These are phyloP conservation scores for Drosophila lini DNA, from an alignment of 1,140 invertebrate genomes.

Conservation along the genomic window DNA sequence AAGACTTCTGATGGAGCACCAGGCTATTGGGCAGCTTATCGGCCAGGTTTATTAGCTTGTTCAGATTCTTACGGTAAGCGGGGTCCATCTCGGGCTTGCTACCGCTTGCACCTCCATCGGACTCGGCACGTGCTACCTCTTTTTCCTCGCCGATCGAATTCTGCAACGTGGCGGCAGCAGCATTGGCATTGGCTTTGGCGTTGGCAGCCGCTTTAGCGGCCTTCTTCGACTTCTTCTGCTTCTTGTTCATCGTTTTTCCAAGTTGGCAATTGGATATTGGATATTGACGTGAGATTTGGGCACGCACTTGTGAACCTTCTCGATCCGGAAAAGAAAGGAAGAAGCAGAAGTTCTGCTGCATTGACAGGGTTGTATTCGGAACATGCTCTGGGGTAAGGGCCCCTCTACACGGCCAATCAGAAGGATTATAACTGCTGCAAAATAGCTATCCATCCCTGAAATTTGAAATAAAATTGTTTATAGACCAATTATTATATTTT, in stretches of 20 bases:
- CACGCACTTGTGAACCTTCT: background rate
- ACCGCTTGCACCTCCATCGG: background rate
- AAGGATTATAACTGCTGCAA: background rate
- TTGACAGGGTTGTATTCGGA: background rate
- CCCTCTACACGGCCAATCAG: background rate
- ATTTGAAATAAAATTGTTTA: no score
- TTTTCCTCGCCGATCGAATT: background rate
- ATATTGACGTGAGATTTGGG: background rate
- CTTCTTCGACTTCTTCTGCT: slow-evolving; percentile 60
- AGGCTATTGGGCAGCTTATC: slow-evolving; percentile 6
- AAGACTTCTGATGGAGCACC: background rate
- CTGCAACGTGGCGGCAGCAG: background rate
- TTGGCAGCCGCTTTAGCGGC: slow-evolving; percentile 1
- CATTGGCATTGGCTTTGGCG: background rate
- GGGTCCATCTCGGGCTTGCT: background rate
- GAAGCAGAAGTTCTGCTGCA: background rate
- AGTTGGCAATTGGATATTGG: slow-evolving; percentile 4
- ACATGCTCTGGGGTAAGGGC: background rate
- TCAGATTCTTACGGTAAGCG: slow-evolving; percentile 1
- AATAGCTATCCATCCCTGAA: background rate
- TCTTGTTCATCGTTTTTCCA: slow-evolving; percentile 54
- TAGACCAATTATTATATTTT: no score
- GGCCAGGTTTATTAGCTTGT: slow-evolving; percentile 37
- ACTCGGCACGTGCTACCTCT: no score
- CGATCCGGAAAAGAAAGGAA: background rate